These are phyloP conservation scores for Theropithecus gelada DNA, from an alignment of 2,113 vertebrate genomes.

Conservation along the genomic window DNA sequence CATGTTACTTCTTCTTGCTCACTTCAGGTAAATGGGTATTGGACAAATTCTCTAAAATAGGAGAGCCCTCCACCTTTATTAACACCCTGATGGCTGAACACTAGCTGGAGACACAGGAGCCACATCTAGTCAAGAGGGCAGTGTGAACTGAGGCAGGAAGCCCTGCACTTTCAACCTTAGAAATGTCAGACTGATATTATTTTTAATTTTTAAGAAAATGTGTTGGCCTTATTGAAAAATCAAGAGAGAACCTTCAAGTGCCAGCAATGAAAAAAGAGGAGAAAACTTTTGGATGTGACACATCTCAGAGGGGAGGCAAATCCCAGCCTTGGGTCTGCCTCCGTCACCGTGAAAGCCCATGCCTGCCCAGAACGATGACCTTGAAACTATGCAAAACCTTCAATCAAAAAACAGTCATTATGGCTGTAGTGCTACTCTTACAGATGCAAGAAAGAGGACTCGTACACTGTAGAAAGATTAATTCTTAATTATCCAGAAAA, in stretches of 20 bases:
- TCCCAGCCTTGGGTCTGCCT: too few species aligned
- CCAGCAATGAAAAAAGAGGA: not conserved
- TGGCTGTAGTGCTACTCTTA: not conserved
- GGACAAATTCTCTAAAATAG: not conserved
- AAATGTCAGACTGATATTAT: not conserved
- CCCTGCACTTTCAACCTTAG: not conserved
- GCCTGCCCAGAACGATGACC: not conserved
- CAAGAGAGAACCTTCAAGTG: not conserved
- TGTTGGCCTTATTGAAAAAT: not conserved
- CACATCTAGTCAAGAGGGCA: not conserved
- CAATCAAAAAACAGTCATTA: not conserved
- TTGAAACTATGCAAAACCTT: not conserved
- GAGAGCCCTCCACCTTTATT: not conserved
- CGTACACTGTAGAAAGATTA: not conserved
- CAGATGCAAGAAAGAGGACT: not conserved
- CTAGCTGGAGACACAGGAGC: not conserved
- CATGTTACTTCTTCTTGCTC: not conserved
- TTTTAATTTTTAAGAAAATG: not conserved
- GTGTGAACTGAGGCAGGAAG: not conserved
- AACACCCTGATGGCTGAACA: not conserved
- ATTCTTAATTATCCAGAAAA: not conserved
- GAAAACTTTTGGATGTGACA: not conserved
- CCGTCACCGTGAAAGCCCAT: not conserved
- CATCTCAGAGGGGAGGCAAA: not conserved
- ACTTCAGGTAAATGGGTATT: not conserved